Conservation (phyloP, 2,888 invertebrate species). For the Sesamia inferens region DNA sequence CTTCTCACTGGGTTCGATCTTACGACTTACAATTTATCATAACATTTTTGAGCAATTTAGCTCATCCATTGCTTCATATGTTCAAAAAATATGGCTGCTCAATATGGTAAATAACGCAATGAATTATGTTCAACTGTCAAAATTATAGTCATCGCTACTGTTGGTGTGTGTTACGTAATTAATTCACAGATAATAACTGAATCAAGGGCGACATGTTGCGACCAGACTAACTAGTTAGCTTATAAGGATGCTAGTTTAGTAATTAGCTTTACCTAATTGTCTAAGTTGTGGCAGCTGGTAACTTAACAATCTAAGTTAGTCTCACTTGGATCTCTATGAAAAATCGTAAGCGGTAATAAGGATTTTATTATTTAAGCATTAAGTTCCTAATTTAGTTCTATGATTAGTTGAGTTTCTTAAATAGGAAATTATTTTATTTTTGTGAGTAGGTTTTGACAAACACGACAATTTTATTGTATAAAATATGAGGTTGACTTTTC, state of each 20-base stretch:
- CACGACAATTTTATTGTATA: too few relatives aligned
- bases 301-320: conserved; percentile 49
- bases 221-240: conserved; percentile 8
- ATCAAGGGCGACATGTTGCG: background rate
- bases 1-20: too few relatives aligned
- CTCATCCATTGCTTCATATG: too few relatives aligned
- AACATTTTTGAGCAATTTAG: too few relatives aligned
- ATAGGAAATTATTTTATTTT: too few relatives aligned
- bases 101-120: background rate
- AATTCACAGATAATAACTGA: background rate
- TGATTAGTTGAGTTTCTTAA: background rate
- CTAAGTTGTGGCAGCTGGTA: conserved; percentile 46
- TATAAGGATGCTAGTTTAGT: conserved; percentile 30
- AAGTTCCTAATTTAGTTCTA: conserved; percentile 1
- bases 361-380: conserved; percentile 10
- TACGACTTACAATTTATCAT: too few relatives aligned
- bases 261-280: conserved; percentile 53
- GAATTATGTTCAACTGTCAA: background rate
- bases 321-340: conserved; percentile 24
- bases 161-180: background rate
- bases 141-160: background rate
- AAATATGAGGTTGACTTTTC: too few relatives aligned
- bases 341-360: conserved; percentile 4
- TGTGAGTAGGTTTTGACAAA: background rate
- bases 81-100: background rate